Conservation (phyloP, 2,797 vertebrate genomes). For the Enteromius fasciolatus region DNA sequence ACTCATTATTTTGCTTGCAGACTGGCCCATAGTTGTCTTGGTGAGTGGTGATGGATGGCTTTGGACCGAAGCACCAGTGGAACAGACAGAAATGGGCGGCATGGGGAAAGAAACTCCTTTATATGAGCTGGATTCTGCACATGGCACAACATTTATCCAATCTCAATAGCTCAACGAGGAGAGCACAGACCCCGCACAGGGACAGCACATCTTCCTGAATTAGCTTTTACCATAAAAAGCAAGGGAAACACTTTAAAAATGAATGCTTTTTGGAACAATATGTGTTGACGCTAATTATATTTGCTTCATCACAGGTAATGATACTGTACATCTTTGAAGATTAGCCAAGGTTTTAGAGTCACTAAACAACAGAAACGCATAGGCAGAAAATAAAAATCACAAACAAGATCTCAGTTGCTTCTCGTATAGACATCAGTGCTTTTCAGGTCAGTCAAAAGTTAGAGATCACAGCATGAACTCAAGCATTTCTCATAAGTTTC, state of each 20-base stretch:
- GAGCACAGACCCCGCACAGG: neutral
- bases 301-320: neutral
- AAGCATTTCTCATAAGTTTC: neutral
- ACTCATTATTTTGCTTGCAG: slow-evolving; percentile 73
- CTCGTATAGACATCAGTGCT: neutral
- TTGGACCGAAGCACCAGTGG: slow-evolving; percentile 57
- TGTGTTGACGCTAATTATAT: neutral
- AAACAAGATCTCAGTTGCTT: neutral
- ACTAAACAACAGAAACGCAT: neutral
- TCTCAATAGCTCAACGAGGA: slow-evolving; percentile 3
- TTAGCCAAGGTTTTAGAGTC: neutral
- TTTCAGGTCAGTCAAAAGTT: neutral
- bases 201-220: neutral
- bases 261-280: neutral
- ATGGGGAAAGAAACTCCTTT: slow-evolving; percentile 35
- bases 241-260: neutral
- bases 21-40: slow-evolving; percentile 63
- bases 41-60: slow-evolving; percentile 75
- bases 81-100: slow-evolving; percentile 53
- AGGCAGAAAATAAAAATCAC: neutral
- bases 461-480: neutral
- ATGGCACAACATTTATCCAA: slow-evolving; percentile 44
- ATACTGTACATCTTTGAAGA: neutral
- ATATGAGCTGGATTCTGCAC: slow-evolving; percentile 53
- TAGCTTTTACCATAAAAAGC: neutral